These are phyloP conservation scores for Baccha elongata DNA, from an alignment of 2,888 invertebrate genomes.

Conservation along the genomic window DNA sequence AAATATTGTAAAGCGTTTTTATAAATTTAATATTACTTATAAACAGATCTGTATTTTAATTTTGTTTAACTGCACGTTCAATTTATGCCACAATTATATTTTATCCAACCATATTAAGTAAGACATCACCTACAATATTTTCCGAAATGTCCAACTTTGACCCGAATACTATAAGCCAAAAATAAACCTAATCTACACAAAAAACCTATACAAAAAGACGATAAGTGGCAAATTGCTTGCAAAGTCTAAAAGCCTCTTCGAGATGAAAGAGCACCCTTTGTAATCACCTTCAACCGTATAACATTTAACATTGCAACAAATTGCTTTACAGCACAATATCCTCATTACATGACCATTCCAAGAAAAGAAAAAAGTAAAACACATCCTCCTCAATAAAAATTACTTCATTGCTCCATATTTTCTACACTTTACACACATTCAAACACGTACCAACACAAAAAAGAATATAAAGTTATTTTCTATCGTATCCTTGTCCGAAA, in stretches of 20 bases:
- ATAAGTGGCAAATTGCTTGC: slow-evolving; percentile 69
- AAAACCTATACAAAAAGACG: not conserved
- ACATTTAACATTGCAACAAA: slow-evolving; percentile 54
- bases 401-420: not conserved
- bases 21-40: too few relatives aligned
- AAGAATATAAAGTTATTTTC: slow-evolving; percentile 44
- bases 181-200: not conserved
- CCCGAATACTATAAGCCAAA: too few relatives aligned
- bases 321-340: slow-evolving; percentile 65
- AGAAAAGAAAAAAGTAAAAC: not conserved
- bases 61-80: too few relatives aligned
- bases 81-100: too few relatives aligned
- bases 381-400: slow-evolving; percentile 21
- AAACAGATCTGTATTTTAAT: too few relatives aligned
- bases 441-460: slow-evolving; percentile 27
- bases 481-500: slow-evolving; percentile 18
- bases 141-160: too few relatives aligned
- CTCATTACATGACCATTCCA: slow-evolving; percentile 60
- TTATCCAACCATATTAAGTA: too few relatives aligned
- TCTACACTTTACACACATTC: slow-evolving; percentile 4
- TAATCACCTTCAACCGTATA: slow-evolving; percentile 19
- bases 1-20: too few relatives aligned
- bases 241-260: slow-evolving; percentile 59
- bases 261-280: slow-evolving; percentile 12
- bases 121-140: too few relatives aligned